These are phyloP conservation scores for Diachrysia chrysitis DNA, from an alignment of 2,888 invertebrate species.

Conservation along the genomic window DNA sequence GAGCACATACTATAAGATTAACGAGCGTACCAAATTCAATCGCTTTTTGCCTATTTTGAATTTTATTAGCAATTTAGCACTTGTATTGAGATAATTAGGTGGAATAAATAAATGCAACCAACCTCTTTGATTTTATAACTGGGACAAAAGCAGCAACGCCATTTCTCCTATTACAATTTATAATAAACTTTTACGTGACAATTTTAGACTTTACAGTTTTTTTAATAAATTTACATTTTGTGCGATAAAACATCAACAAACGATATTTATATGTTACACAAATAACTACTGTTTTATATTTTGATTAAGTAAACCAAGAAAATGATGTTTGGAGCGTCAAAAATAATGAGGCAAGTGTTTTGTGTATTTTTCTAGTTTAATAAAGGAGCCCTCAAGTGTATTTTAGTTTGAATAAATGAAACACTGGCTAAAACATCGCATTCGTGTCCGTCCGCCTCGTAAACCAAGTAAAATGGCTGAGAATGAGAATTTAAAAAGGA, in stretches of 20 bases:
- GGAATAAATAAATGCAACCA: neutral
- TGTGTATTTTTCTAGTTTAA: neutral
- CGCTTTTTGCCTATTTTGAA: too few species aligned
- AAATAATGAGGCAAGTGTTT: conserved; percentile 70
- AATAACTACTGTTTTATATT: neutral
- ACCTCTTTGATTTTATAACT: conserved; percentile 24
- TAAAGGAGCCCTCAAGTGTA: neutral
- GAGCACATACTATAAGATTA: too few species aligned
- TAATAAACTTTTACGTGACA: conserved; percentile 23
- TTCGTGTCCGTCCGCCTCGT: neutral
- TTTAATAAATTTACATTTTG: conserved; percentile 14
- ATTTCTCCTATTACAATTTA: conserved; percentile 10
- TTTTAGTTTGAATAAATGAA: neutral
- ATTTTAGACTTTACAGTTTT: conserved; percentile 24
- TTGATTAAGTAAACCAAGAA: neutral
- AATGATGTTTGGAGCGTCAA: conserved; percentile 69
- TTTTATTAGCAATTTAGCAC: too few species aligned
- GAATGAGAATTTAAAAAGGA: too few species aligned
- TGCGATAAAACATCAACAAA: neutral
- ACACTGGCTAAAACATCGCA: neutral
- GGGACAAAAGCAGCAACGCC: conserved; percentile 8
- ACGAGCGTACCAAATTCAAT: too few species aligned
- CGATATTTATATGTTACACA: conserved; percentile 10
- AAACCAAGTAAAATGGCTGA: neutral
- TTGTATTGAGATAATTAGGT: too few species aligned